These are phyloP conservation scores for Jaculus jaculus DNA, from an alignment of 2,113 vertebrate species.

Conservation along the genomic window DNA sequence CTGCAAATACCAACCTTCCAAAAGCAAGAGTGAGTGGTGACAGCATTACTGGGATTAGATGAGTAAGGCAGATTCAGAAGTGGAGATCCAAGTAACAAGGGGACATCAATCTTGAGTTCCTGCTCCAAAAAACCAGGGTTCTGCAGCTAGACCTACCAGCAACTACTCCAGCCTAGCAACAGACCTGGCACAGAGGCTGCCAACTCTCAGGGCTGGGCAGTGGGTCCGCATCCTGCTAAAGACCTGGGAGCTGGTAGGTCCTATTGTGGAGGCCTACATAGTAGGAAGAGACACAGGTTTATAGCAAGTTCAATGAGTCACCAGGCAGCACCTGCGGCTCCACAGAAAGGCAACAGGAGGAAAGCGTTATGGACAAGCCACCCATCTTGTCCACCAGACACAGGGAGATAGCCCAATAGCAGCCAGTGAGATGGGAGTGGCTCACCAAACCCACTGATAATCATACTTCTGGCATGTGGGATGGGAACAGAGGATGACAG, in stretches of 20 bases:
- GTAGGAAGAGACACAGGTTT: neutral
- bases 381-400: neutral
- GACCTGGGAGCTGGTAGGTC: neutral
- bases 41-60: neutral
- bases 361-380: neutral
- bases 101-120: fast-evolving
- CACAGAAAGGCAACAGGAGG: neutral
- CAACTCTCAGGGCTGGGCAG: no score
- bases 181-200: neutral
- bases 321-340: no score
- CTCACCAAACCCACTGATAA: neutral
- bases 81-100: fast-evolving
- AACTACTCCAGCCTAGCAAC: neutral
- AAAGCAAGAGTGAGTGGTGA: neutral
- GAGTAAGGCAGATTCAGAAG: neutral
- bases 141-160: neutral
- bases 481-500: neutral
- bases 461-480: neutral
- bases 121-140: no score
- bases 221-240: neutral
- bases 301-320: neutral
- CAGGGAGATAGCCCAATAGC: neutral
- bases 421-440: fast-evolving
- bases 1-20: fast-evolving
- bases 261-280: neutral